A percentile compares a stretch with the other conserved stretches of the same genome.
These are phyloP conservation scores for Dendroctonus ponderosae DNA, from an alignment of 1,140 invertebrate species.

Conservation along the genomic window DNA sequence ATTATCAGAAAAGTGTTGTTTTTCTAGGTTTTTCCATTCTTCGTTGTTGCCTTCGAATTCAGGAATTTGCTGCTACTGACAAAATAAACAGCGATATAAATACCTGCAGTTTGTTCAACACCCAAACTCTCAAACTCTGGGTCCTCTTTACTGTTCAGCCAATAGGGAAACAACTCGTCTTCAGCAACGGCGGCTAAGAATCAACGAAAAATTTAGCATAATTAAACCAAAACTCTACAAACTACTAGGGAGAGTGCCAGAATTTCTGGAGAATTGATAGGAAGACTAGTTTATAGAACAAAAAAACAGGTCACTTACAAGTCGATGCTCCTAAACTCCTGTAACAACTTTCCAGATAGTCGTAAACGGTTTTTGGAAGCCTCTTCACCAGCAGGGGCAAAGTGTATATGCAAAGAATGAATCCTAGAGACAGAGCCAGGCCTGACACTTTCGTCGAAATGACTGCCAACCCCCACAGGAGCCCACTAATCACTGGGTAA, in stretches of 20 bases:
- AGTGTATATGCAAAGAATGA: slow-evolving; percentile 2
- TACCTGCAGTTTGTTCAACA: slow-evolving; percentile 43
- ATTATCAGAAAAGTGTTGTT: not conserved
- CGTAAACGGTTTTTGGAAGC: not conserved
- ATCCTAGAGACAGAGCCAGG: not conserved
- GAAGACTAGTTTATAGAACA: not conserved
- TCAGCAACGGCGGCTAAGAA: slow-evolving; percentile 29
- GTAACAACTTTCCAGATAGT: not conserved
- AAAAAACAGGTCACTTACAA: slow-evolving; percentile 13
- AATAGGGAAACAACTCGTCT: slow-evolving; percentile 42
- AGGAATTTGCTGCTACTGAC: not conserved
- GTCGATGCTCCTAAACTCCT: slow-evolving; percentile 5
- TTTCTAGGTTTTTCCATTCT: not conserved
- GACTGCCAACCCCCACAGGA: not conserved
- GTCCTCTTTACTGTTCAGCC: slow-evolving; percentile 34
- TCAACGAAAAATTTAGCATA: too few species aligned
- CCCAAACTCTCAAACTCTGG: slow-evolving; percentile 42
- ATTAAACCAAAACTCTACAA: too few species aligned
- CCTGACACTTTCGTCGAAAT: slow-evolving; percentile 3
- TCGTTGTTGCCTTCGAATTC: not conserved
- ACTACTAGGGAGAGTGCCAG: too few species aligned
- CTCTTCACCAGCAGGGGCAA: not conserved
- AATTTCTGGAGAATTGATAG: not conserved
- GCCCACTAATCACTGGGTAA: slow-evolving; percentile 7
- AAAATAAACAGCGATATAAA: slow-evolving; percentile 6